Evolutionary conservation across 1,140 invertebrate species (phyloP), one percentile per base, ranked within the genome.

Genomic region (Leptestheria dahalacensis): DNA sequence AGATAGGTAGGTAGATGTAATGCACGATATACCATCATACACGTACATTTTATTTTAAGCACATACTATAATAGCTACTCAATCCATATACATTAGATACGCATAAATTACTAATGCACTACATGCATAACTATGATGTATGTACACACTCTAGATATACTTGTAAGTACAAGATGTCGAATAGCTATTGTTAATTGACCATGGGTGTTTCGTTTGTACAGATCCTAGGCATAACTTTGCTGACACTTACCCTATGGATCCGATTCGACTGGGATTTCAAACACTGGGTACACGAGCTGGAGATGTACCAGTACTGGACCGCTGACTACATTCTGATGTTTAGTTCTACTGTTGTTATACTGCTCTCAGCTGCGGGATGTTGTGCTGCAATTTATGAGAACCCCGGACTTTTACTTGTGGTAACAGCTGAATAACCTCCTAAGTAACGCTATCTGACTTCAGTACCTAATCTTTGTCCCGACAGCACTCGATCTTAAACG

Each of bases 241-340:
- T 91, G 62, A 83, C 82, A 0, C 69, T 91, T 6, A 82, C 83
- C 29, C 72, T 91, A 20, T 91, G 86, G 84, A 75, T 91, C 64
- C 77, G 84, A 54, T 75, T 87, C 20, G 88, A 91, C 63, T 79
- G 81, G 2, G 82, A 81, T 1, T 83, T 90, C 64, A 82, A 84
- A 66, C 82, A 89, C 62, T 90, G 85, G 82, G 78, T 91, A 25
- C 73, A 75, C 3, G 82, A 83, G 59, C 69, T 91, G 23, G 76
- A 85, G 50, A 79, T 89, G 46, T 72, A 81, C 55, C 74, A 82
- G 48, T 88, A 85, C 70, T 90, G 88, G 73, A 84, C 82, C 49
- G 88, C 87, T 6, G 74, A 87, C 59, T 90, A 90, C 65, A 77
- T 91, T 33, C 73, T 91, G 41, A 81, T 91, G 24, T 74, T 82